phyloP scores from a whole-genome alignment of 2,113 vertebrate species.

The Lepisosteus osseus region DNA sequence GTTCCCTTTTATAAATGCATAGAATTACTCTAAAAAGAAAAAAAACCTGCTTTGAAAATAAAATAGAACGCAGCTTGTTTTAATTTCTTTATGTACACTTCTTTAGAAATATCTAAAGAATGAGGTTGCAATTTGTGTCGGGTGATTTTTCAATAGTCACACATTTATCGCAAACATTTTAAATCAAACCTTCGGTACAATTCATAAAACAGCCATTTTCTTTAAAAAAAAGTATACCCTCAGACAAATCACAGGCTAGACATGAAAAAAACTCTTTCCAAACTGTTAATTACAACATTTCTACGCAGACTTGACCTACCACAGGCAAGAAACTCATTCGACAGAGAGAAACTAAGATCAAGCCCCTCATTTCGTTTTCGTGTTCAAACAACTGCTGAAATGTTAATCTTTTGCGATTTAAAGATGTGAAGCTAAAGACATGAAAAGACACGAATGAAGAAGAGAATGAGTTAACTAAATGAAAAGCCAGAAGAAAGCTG shows the following conservation, averaged over 20 bases:
- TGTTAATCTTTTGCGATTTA: background rate
- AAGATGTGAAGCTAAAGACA: background rate
- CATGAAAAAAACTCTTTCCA: background rate
- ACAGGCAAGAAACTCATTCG: background rate
- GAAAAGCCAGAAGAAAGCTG: background rate
- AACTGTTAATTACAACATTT: background rate
- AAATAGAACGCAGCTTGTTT: too few relatives aligned
- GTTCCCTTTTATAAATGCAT: too few relatives aligned
- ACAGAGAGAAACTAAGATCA: background rate
- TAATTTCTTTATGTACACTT: too few relatives aligned
- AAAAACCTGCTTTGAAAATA: too few relatives aligned
- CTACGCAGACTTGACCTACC: background rate
- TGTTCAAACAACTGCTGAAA: background rate
- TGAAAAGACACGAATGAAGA: constrained; percentile 4
- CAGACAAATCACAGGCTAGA: background rate
- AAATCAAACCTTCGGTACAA: too few relatives aligned
- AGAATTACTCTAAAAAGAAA: too few relatives aligned
- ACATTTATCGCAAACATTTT: too few relatives aligned
- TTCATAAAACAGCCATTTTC: too few relatives aligned
- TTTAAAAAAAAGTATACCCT: too few relatives aligned
- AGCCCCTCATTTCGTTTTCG: background rate
- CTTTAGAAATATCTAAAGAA: too few relatives aligned
- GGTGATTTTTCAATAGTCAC: too few relatives aligned
- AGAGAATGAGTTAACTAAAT: constrained; percentile 11
- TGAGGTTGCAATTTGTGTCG: too few relatives aligned